Base-by-base conservation (phyloP, 2,888 invertebrate genomes). In the Rhagonycha fulva region DNA sequence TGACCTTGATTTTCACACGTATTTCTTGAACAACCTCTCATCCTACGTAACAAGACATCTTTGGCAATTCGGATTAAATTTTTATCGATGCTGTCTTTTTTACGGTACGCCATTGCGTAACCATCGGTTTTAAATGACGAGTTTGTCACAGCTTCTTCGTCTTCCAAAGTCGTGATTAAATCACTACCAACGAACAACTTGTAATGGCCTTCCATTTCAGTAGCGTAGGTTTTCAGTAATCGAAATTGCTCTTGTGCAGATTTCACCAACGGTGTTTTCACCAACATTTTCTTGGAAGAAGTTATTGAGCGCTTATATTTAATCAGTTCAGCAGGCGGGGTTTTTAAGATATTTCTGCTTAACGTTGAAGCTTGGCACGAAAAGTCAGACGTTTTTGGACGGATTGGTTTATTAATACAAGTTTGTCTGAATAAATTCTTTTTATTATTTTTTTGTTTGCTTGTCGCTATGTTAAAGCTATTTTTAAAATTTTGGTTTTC, bases 41-140 rank as follows among this genome's bases (percentile, higher is more conserved):
- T n/a, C 9, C n/a, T 47, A n/a, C 24, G 63, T n/a, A 23, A 24
- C n/a, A 66, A 24, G 11, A 66, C 24, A 26, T 66, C 26, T 66
- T 66, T 66, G 19, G 63, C 63, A 23, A 66, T 24, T 9, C 24
- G 14, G 24, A 66, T 66, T 66, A 66, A 66, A 66, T 66, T 66
- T 24, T 24, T 66, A 66, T 66, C 63, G 7, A n/a, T n/a, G 9
- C 7, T 24, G 14, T 32, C 61, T 30, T 69, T 77, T 69, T 79
- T 78, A 12, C 74, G 70, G 12, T 80, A 80, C 5, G 76, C 80
- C 73, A 78, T 63, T 2, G 78, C 77, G 60, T 79, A 80, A 1
- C 80, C 80, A 60, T 80, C 80, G 11, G 69, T 60, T 74, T 78
- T 77, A 72, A 80, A 80, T 2, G 72, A 47, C 2, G 47, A 47